Evolutionary conservation across 2,797 vertebrate species (phyloP), one percentile per base, ranked within the genome.

Genomic region (Ibycter americanus): DNA sequence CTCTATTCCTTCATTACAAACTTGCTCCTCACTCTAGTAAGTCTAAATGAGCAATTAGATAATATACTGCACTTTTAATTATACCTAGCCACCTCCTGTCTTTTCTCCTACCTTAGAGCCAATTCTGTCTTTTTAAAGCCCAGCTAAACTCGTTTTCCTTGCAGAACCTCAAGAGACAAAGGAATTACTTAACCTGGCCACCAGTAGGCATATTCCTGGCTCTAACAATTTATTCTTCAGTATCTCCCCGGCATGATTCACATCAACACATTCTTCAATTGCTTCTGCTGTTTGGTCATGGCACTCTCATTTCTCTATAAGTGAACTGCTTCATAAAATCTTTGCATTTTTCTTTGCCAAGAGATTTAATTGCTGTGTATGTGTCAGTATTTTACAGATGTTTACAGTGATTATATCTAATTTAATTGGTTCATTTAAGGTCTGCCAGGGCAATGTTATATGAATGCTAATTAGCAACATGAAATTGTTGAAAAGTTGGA

Each of bases 301-400:
- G 27, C 14, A 56, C 18, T 54, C 34, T 82, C 23, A 42, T 94
- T 97, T 96, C 27, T 36, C 14, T 85, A 67, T 36, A 32, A 92
- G 38, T 59, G 1, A 66, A 77, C 71, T 74, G 38, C n/a, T 93
- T 93, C 66, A 93, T 93, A 93, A 95, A 78, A 36, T 71, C 20
- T 73, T 90, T 29, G 42, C 34, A 40, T 82, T 92, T 96, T 95
- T 78, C 47, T 95, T 94, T 70, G 32, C 44, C 31, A 44, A 82
- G 66, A 96, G 17, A 88, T 87, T 95, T 92, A 96, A 93, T 97
- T 97, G 67, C 67, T 87, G 54, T 55, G 25, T 82, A 77, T 92
- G 23, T 72, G 58, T 88, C 85, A 97, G 34, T 83, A 89, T 89
- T 97, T 97, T 97, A 61, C 46, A 80, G 84, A 83, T 46, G 20